A percentile compares a stretch with the other conserved stretches of the same genome.
Evolutionary conservation across 2,888 invertebrate species (phyloP).

Genomic region (Lochmaea crataegi): DNA sequence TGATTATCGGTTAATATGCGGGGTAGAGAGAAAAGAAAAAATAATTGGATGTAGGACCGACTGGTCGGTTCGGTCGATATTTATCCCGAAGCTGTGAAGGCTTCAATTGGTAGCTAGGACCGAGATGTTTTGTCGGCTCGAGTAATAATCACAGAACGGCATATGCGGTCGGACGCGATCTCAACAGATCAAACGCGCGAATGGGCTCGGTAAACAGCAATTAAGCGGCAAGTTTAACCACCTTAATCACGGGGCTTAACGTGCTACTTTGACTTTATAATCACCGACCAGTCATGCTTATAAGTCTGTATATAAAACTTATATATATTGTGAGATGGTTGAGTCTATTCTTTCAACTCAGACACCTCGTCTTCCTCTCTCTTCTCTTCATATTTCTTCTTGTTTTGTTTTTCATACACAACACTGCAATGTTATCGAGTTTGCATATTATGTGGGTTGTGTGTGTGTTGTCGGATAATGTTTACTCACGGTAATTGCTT

Average conservation of each 20-base stretch:
- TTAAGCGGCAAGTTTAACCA: conserved; percentile 66
- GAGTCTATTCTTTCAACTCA: conserved; percentile 27
- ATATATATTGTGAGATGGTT: conserved; percentile 40
- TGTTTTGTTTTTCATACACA: not conserved
- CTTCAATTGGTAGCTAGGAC: conserved; percentile 63
- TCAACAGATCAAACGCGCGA: conserved; percentile 65
- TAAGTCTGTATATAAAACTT: conserved; percentile 53
- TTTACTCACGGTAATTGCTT: conserved; percentile 25
- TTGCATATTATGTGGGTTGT: conserved; percentile 23
- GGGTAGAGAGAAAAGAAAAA: conserved; percentile 49
- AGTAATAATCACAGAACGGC: conserved; percentile 65
- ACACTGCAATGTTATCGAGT: conserved; percentile 13
- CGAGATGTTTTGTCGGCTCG: conserved; percentile 61
- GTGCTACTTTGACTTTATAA: conserved; percentile 66
- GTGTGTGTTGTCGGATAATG: conserved; percentile 22
- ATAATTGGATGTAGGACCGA: conserved; percentile 57
- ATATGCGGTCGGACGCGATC: conserved; percentile 60
- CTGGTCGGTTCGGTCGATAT: conserved; percentile 57
- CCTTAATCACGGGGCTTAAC: conserved; percentile 65
- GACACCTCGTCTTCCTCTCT: conserved; percentile 24
- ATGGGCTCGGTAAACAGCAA: conserved; percentile 66
- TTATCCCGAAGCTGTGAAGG: conserved; percentile 60
- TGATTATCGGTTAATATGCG: conserved; percentile 40
- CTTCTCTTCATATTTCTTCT: conserved; percentile 14
- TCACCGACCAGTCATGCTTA: conserved; percentile 62